These are phyloP conservation scores for Mechanitis messenoides DNA, from an alignment of 2,888 invertebrate species.

Conservation along the genomic window DNA sequence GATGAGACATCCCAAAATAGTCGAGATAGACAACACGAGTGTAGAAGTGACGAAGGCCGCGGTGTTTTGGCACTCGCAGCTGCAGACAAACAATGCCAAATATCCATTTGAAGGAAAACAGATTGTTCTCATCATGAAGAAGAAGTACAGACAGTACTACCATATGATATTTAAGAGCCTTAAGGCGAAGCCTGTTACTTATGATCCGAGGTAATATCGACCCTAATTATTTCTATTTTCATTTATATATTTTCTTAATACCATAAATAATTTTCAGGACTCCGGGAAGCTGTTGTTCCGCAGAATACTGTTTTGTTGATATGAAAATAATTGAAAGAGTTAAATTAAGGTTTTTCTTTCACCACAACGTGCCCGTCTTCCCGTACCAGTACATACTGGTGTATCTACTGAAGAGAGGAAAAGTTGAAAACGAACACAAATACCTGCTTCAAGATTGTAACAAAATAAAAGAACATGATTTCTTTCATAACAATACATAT, in stretches of 20 bases:
- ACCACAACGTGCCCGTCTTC: conserved; percentile 67
- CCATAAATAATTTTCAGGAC: conserved; percentile 43
- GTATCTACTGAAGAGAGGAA: conserved; percentile 60
- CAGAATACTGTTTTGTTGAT: conserved; percentile 70
- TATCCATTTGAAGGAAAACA: conserved; percentile 69
- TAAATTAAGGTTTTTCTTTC: conserved; percentile 64
- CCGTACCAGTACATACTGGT: conserved; percentile 69
- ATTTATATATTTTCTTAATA: neutral
- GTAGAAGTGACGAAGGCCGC: conserved; percentile 68
- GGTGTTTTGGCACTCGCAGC: conserved; percentile 61
- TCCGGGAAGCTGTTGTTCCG: conserved; percentile 68
- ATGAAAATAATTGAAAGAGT: conserved; percentile 70
- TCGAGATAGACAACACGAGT: conserved; percentile 65
- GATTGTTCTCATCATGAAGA: conserved; percentile 69
- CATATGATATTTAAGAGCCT: conserved; percentile 69
- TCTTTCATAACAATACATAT: conserved; percentile 62
- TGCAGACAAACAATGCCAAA: conserved; percentile 49
- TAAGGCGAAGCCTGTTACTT: conserved; percentile 67
- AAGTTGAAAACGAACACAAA: conserved; percentile 61
- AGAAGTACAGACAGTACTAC: conserved; percentile 69
- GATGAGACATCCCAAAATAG: conserved; percentile 66
- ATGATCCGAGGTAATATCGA: conserved; percentile 58
- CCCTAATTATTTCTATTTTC: neutral
- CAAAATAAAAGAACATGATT: conserved; percentile 54
- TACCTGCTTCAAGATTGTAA: conserved; percentile 66